Evolutionary conservation across 2,113 vertebrate genomes (phyloP).

Genomic region (Scomber japonicus): DNA sequence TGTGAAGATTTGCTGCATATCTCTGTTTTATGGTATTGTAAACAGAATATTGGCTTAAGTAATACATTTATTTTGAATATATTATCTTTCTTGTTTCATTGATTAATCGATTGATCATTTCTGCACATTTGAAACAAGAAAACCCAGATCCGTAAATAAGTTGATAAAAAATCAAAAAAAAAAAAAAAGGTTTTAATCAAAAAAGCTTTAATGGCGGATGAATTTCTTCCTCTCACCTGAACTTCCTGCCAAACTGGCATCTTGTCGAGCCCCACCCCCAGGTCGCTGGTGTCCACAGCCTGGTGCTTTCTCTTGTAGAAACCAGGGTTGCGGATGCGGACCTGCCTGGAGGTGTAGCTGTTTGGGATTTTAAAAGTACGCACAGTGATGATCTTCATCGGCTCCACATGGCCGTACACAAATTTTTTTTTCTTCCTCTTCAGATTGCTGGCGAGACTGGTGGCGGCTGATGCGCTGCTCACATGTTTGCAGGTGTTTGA

Average conservation of each 20-base stretch:
- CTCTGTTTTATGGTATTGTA: too few species aligned
- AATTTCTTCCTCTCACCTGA: constrained; percentile 69
- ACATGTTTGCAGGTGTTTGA: constrained; percentile 15
- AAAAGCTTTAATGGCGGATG: too few species aligned
- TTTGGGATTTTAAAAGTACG: constrained; percentile 92
- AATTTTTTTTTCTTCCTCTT: constrained; percentile 80
- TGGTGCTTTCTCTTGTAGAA: constrained; percentile 83
- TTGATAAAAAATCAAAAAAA: too few species aligned
- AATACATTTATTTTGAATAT: too few species aligned
- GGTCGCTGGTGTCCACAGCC: constrained; percentile 92
- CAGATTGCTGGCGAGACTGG: constrained; percentile 65
- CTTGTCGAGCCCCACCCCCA: constrained; percentile 83
- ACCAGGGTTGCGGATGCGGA: constrained; percentile 88
- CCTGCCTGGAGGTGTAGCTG: constrained; percentile 90
- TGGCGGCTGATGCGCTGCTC: constrained; percentile 5
- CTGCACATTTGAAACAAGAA: too few species aligned
- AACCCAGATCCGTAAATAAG: too few species aligned
- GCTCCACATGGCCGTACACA: constrained; percentile 89
- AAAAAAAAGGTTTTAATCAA: too few species aligned
- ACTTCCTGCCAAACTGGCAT: constrained; percentile 90
- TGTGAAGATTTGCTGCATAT: too few species aligned
- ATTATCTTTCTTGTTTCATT: too few species aligned
- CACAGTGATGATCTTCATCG: constrained; percentile 92
- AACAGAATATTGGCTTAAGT: too few species aligned
- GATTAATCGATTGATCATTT: too few species aligned